phyloP scores from a whole-genome alignment of 2,797 vertebrate genomes.

The Cossypha heuglini region DNA sequence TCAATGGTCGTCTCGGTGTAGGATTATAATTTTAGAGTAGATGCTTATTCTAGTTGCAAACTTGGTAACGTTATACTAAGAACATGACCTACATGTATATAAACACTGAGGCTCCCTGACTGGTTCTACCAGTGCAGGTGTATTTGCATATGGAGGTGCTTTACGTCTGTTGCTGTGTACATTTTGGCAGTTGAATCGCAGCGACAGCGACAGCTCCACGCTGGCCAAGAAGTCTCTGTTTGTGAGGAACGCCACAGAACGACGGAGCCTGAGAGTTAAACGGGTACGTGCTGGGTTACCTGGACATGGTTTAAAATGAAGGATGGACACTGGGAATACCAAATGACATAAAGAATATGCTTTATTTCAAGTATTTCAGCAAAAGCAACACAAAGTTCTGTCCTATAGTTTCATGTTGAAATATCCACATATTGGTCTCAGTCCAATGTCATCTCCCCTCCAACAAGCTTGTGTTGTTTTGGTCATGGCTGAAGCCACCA shows the following conservation, averaged over 20 bases:
- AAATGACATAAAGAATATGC: neutral
- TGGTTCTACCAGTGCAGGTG: neutral
- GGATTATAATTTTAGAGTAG: neutral
- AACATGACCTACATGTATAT: neutral
- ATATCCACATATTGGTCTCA: neutral
- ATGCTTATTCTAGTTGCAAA: neutral
- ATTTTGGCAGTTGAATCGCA: constrained; percentile 79
- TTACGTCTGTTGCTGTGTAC: neutral
- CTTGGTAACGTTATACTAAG: neutral
- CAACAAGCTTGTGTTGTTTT: neutral
- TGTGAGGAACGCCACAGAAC: constrained; percentile 80
- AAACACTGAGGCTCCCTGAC: neutral
- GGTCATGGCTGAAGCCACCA: neutral
- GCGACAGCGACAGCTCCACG: constrained; percentile 87
- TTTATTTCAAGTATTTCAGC: neutral
- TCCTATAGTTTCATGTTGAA: neutral
- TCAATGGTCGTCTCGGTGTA: neutral
- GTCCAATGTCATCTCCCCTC: neutral
- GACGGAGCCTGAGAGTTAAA: constrained; percentile 81
- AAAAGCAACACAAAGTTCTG: neutral
- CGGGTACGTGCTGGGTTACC: constrained; percentile 64
- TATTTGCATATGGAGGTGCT: neutral
- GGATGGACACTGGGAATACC: neutral
- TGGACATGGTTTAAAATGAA: neutral
- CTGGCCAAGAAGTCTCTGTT: constrained; percentile 82